Evolutionary conservation across 2,888 invertebrate genomes (phyloP).

Genomic region (Ormyrus labotus): DNA sequence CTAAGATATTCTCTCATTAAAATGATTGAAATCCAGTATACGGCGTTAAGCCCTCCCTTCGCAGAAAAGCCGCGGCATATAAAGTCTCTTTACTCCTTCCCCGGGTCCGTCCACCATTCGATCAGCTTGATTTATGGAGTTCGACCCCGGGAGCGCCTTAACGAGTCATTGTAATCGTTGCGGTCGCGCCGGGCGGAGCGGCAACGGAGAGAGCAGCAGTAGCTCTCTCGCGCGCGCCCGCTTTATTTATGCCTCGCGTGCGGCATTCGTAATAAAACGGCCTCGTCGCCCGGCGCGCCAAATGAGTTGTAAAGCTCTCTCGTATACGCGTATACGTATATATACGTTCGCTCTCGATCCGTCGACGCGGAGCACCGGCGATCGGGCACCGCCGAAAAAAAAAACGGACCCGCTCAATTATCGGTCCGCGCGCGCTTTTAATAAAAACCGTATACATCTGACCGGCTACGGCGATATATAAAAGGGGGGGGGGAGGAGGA

Average conservation of each 20-base stretch:
- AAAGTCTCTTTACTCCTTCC: not conserved
- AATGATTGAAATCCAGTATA: no score
- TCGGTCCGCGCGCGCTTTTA: slow-evolving; percentile 20
- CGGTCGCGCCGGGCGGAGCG: no score
- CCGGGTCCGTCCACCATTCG: slow-evolving; percentile 40
- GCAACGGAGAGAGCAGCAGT: not conserved
- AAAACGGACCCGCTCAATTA: slow-evolving; percentile 26
- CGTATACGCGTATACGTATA: not conserved
- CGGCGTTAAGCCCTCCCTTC: no score
- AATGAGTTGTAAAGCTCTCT: slow-evolving; percentile 64
- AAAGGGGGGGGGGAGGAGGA: not conserved
- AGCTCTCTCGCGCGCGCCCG: slow-evolving; percentile 47
- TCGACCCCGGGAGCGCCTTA: slow-evolving; percentile 54
- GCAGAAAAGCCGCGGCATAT: no score
- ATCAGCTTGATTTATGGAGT: slow-evolving; percentile 57
- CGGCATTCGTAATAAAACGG: slow-evolving; percentile 64
- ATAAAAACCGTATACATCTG: slow-evolving; percentile 35
- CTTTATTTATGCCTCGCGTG: slow-evolving; percentile 66
- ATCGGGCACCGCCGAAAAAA: not conserved
- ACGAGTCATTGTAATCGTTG: slow-evolving; percentile 63
- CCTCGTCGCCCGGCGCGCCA: slow-evolving; percentile 50
- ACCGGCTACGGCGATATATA: slow-evolving; percentile 5
- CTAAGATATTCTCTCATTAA: no score
- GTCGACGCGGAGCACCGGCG: no score
- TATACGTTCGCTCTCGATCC: no score